Evolutionary conservation across 2,888 invertebrate species (phyloP).

Genomic region (Dynastes tityus): DNA sequence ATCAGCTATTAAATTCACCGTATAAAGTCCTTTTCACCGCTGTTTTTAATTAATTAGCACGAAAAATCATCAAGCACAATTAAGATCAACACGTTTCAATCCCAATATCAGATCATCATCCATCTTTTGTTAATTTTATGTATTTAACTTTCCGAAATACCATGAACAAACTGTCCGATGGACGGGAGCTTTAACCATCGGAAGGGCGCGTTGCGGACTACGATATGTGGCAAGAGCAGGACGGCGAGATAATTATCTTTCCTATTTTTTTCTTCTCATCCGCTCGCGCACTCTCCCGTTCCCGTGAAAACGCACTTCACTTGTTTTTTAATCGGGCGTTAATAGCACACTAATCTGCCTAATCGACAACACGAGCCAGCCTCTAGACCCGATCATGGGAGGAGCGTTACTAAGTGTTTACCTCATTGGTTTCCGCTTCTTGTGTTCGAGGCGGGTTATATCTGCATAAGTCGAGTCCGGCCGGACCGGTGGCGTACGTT

Average conservation of each 20-base stretch:
- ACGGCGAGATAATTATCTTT: constrained; percentile 38
- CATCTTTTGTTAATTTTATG: not conserved
- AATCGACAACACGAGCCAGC: constrained; percentile 56
- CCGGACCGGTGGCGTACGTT: constrained; percentile 28
- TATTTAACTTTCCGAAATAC: too few relatives aligned
- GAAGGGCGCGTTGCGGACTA: constrained; percentile 20
- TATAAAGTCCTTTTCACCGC: constrained; percentile 5
- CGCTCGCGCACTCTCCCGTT: constrained; percentile 32
- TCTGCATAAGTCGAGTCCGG: constrained; percentile 50
- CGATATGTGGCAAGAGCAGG: constrained; percentile 15
- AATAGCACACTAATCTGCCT: constrained; percentile 57
- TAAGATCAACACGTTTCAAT: too few relatives aligned
- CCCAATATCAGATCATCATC: not conserved
- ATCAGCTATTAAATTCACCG: constrained; percentile 36
- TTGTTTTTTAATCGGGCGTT: constrained; percentile 56
- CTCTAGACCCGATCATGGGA: constrained; percentile 57
- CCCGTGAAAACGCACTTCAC: constrained; percentile 40
- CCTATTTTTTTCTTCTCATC: constrained; percentile 12
- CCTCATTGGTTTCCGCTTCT: constrained; percentile 61
- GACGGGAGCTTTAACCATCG: constrained; percentile 19
- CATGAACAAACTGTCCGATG: constrained; percentile 27
- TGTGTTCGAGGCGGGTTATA: constrained; percentile 57
- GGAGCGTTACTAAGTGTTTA: constrained; percentile 58
- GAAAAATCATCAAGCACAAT: too few relatives aligned
- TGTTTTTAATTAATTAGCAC: constrained; percentile 2